Evolutionary conservation across 2,888 invertebrate species (phyloP).

Genomic region (Autographa gamma): DNA sequence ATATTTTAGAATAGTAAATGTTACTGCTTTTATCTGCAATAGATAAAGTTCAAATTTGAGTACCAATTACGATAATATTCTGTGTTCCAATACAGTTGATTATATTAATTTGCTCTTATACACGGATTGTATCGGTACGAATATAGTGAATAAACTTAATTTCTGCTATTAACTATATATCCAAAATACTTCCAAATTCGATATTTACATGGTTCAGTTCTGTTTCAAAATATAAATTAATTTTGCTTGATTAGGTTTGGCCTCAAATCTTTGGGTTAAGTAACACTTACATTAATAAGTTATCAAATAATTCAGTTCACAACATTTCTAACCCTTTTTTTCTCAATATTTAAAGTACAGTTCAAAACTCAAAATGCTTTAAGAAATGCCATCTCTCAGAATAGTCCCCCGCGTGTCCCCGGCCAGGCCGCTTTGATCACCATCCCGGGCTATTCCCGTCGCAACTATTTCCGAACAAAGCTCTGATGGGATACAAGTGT

Average conservation of each 20-base stretch:
- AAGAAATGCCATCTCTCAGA: constrained; percentile 15
- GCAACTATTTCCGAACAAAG: constrained; percentile 25
- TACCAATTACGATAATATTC: neutral
- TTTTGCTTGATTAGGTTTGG: no score
- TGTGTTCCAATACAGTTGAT: neutral
- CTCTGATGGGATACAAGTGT: constrained; percentile 34
- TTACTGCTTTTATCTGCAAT: neutral
- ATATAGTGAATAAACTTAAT: neutral
- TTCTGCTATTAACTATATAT: neutral
- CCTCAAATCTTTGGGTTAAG: no score
- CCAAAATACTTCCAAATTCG: no score
- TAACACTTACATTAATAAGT: no score
- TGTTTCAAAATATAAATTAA: no score
- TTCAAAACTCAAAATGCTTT: neutral
- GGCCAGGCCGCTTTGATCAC: constrained; percentile 42
- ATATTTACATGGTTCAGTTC: no score
- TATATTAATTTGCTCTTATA: neutral
- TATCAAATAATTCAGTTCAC: no score
- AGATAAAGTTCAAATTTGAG: neutral
- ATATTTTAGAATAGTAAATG: neutral
- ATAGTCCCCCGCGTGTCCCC: constrained; percentile 25
- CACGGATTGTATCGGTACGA: neutral
- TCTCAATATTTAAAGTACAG: neutral
- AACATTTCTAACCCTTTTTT: no score
- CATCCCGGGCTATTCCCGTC: constrained; percentile 36